Conservation (phyloP, 2,888 invertebrate species). For the Platycheirus albimanus region DNA sequence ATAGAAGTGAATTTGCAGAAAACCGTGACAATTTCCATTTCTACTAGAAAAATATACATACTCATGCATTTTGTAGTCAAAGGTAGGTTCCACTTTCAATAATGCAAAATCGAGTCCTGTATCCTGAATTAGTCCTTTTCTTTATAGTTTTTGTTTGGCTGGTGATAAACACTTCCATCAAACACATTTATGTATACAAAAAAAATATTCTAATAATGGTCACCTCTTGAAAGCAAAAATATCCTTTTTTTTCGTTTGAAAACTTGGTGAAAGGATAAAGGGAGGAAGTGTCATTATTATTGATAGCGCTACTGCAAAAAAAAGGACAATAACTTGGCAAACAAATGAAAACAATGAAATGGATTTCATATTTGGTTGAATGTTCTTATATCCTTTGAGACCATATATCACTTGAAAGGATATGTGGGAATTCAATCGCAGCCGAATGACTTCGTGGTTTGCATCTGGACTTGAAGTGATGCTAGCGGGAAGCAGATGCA, state of each 20-base stretch:
- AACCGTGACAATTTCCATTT: conserved; percentile 61
- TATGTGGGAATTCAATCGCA: conserved; percentile 55
- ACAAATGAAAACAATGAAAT: conserved; percentile 50
- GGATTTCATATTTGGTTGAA: conserved; percentile 34
- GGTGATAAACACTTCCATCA: conserved; percentile 63
- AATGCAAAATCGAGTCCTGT: not conserved
- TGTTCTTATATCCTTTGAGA: conserved; percentile 42
- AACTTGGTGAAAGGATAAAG: conserved; percentile 35
- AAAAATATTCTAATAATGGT: conserved; percentile 19
- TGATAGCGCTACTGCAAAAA: conserved; percentile 58
- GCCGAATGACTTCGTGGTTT: conserved; percentile 33
- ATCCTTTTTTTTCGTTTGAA: conserved; percentile 5
- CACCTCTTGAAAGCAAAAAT: conserved; percentile 21
- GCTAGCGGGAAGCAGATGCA: conserved; percentile 49
- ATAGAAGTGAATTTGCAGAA: conserved; percentile 42
- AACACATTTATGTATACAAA: conserved; percentile 1
- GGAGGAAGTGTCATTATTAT: conserved; percentile 46
- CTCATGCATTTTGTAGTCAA: no score
- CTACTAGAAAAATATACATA: conserved; percentile 38
- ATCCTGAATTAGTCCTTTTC: conserved; percentile 12
- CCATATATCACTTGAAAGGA: conserved; percentile 34
- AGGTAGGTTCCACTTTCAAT: not conserved
- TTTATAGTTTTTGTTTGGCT: conserved; percentile 32
- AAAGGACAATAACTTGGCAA: conserved; percentile 49
- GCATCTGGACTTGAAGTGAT: conserved; percentile 50